Conservation (phyloP, 1,140 invertebrate genomes). For the Pachypsylla venusta region DNA sequence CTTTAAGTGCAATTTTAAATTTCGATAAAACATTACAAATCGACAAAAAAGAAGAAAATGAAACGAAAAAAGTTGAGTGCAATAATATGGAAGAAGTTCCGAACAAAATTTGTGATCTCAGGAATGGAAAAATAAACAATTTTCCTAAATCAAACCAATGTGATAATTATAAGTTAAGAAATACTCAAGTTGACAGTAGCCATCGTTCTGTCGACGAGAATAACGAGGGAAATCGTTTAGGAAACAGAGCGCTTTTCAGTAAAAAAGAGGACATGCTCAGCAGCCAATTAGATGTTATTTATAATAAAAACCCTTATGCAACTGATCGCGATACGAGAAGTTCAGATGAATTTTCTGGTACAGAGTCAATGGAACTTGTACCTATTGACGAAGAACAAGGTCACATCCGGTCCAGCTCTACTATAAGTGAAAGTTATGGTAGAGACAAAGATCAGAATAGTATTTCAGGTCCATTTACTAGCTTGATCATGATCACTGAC, state of each 20-base stretch:
- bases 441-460: neutral
- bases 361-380: slow-evolving; percentile 27
- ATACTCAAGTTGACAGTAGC: neutral
- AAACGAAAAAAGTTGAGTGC: neutral
- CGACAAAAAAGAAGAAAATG: neutral
- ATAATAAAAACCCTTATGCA: slow-evolving; percentile 13
- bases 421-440: slow-evolving; percentile 23
- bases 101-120: neutral
- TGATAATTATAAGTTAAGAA: neutral
- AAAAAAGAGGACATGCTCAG: too few relatives aligned
- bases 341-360: slow-evolving; percentile 25
- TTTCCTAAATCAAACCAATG: neutral
- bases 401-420: slow-evolving; percentile 28
- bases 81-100: neutral
- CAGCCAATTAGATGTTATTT: slow-evolving; percentile 3
- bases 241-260: too few relatives aligned
- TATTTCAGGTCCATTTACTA: slow-evolving; percentile 54
- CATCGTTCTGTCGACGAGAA: too few relatives aligned
- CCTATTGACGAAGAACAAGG: slow-evolving; percentile 21
- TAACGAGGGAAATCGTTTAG: too few relatives aligned
- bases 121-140: too few relatives aligned
- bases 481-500: slow-evolving; percentile 73
- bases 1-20: slow-evolving; percentile 2
- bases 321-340: slow-evolving; percentile 16
- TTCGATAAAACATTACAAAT: neutral